Evolutionary conservation across 2,113 vertebrate species (phyloP).

Genomic region (Dromiciops gliroides): DNA sequence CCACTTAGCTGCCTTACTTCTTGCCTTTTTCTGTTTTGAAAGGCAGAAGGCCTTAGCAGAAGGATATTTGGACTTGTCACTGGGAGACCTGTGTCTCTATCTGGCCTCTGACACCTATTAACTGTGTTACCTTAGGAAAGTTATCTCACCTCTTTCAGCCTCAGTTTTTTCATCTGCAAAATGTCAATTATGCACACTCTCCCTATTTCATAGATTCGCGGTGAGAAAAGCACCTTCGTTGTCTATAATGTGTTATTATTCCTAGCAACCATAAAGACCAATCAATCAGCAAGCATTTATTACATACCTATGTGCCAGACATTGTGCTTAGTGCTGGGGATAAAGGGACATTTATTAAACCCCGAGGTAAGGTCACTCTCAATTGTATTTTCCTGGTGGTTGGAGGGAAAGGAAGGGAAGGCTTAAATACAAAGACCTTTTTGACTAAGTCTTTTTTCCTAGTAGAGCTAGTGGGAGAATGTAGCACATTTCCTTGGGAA

Average conservation of each 20-base stretch:
- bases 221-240: not conserved
- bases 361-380: not conserved
- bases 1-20: not conserved
- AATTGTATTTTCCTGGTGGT: not conserved
- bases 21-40: not conserved
- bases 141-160: not conserved
- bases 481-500: not conserved
- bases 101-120: not conserved
- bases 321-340: not conserved
- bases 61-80: not conserved
- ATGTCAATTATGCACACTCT: not conserved
- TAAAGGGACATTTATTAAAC: not conserved
- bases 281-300: not conserved
- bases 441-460: not conserved
- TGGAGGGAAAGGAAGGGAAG: not conserved
- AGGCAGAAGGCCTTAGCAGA: not conserved
- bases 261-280: not conserved
- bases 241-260: not conserved
- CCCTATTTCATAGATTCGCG: not conserved
- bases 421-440: not conserved
- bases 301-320: not conserved
- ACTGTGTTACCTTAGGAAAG: not conserved
- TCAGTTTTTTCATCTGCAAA: not conserved
- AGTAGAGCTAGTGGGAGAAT: not conserved
- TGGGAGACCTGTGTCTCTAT: not conserved